Base-by-base conservation (phyloP, 2,113 vertebrate genomes). In the Salminus brasiliensis region DNA sequence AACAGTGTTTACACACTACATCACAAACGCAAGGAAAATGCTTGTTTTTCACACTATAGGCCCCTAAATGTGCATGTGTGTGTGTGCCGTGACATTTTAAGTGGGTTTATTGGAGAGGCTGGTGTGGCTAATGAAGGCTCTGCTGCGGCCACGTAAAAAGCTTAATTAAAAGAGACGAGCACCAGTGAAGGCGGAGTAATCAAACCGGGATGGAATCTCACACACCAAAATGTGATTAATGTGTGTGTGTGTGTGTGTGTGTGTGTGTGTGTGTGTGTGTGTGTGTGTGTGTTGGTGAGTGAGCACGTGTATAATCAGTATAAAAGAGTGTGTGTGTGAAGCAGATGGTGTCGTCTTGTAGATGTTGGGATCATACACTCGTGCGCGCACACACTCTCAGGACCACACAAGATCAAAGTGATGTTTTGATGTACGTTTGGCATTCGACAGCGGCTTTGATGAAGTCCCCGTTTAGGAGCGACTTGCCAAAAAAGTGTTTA, bases 121-220 rank as follows among this genome's bases (percentile, higher is more conserved):
- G 66, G 25, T 71, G 25, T 7, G 59, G 49, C 16, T 81, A 81
- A 72, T 59, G 62, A 83, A 65, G 43, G 72, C 47, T 60, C 49
- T 13, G 29, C 72, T 25, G 30, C 18, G 30, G 55, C 43, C 3
- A 30, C 55, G 55, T 67, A 30, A 69, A n/a, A n/a, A 39, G 25
- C 62, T 79, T 84, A 78, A 85, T 85, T 85, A 85, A 78, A 80
- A 84, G 78, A 8, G n/a, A 72, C 34, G n/a, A 77, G 65, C 49
- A 47, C 34, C 18, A 43, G 65, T 45, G 23, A 45, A 65, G 79
- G 49, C 39, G 47, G 74, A 73, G 27, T 29, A 75, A 75, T 67
- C 41, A 47, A 67, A 74, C 59, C 30, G 15, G 65, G n/a, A 68
- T n/a, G 41, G 55, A 74, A 59, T 70, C 39, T 49, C 53, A 43